A percentile compares a stretch with the other conserved stretches of the same genome.
Evolutionary conservation across 2,888 invertebrate genomes (phyloP).

Genomic region (Folsomia manolachei): DNA sequence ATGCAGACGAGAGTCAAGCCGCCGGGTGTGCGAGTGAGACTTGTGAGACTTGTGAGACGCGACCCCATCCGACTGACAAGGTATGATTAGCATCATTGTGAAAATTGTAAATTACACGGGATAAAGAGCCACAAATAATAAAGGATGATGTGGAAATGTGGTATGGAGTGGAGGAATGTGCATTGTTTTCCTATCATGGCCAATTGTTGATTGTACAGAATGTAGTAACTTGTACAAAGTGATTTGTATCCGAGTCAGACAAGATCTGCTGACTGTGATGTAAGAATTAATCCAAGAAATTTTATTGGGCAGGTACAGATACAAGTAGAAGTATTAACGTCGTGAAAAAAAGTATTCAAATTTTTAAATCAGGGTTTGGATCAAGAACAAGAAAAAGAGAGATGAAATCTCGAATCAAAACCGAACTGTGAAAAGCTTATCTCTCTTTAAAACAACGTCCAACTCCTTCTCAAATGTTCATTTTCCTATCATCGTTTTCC

Average conservation of each 20-base stretch:
- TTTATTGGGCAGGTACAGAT: not conserved
- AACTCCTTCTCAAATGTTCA: not conserved
- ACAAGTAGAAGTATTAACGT: too few species aligned
- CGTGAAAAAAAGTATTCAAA: not conserved
- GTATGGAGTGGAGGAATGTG: not conserved
- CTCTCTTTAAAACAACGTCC: not conserved
- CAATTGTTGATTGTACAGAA: not conserved
- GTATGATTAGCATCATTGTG: conserved; percentile 7
- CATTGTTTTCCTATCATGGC: not conserved
- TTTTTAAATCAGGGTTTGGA: not conserved
- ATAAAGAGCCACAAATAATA: conserved; percentile 3
- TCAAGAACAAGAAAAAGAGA: too few species aligned
- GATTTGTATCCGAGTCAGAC: not conserved
- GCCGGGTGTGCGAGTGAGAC: too few species aligned
- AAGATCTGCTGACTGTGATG: not conserved
- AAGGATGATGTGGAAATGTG: conserved; percentile 3
- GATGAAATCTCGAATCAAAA: not conserved
- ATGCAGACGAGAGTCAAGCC: not conserved
- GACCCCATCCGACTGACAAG: not conserved
- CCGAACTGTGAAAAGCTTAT: not conserved
- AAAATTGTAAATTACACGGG: conserved; percentile 4
- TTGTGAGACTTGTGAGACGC: too few species aligned
- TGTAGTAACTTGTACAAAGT: not conserved
- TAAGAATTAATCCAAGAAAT: not conserved
- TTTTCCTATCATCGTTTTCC: not conserved